phyloP scores from a whole-genome alignment of 2,888 invertebrate genomes.

The Clistopyga incitator region DNA sequence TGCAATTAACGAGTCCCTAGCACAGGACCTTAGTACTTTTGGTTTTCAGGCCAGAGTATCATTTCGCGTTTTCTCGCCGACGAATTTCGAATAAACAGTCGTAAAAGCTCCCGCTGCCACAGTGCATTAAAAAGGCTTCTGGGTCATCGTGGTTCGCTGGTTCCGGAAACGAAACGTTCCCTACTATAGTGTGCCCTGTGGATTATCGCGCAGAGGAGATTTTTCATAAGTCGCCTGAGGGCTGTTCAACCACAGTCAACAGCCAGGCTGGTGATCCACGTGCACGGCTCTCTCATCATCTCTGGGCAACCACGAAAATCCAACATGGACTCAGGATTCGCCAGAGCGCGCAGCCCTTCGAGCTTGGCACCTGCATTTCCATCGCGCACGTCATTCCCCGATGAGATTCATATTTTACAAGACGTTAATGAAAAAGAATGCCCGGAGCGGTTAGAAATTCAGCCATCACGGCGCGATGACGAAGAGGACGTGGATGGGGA shows the following conservation, averaged over 20 bases:
- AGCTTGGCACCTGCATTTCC: conserved; percentile 38
- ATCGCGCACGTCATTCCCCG: conserved; percentile 56
- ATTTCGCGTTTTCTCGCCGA: background rate
- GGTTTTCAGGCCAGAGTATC: background rate
- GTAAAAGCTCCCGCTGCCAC: background rate
- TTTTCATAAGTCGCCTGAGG: conserved; percentile 60
- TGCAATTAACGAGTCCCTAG: background rate
- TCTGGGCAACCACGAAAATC: conserved; percentile 57
- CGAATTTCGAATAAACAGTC: background rate
- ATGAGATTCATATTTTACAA: conserved; percentile 68
- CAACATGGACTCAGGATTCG: conserved; percentile 54
- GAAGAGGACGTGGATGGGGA: background rate
- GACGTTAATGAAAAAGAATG: conserved; percentile 66
- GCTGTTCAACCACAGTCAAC: conserved; percentile 35
- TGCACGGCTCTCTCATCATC: conserved; percentile 53
- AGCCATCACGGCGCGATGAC: background rate
- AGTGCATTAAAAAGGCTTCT: conserved; percentile 37
- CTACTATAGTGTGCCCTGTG: conserved; percentile 34
- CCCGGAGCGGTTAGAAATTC: conserved; percentile 56
- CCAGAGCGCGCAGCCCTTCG: conserved; percentile 32
- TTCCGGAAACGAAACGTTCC: conserved; percentile 27
- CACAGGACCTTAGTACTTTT: background rate
- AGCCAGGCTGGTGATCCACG: conserved; percentile 37
- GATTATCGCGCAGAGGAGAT: conserved; percentile 63
- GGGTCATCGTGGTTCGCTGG: conserved; percentile 31